Base-by-base conservation (phyloP, 64 coral and sea anemone genomes). In the Dendronephthya gigantea region DNA sequence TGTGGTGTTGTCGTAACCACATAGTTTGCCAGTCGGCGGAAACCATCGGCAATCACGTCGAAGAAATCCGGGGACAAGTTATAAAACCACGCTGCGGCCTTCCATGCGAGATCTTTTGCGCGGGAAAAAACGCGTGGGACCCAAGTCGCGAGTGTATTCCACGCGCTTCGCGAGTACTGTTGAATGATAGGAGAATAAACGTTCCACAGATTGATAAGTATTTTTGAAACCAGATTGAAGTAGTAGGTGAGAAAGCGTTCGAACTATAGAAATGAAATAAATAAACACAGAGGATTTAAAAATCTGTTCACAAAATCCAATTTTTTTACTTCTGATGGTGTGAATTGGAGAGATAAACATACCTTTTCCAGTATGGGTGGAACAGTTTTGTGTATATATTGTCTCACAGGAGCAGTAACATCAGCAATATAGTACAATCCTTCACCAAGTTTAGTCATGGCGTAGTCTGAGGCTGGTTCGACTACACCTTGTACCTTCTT, bases 51-150 rank as follows among this genome's bases (percentile, higher is more conserved):
- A 16, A 98, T 55, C 52, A 72, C 89, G 16, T 87, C 83, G 74
- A 98, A 98, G 39, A 98, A 98, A 28, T 98, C 90, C 55, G 95
- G 95, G 7, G 92, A 87, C 2, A 98, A 82, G 81, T 91, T 90
- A 82, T 98, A 98, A 74, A 98, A 87, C 55, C 68, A 90, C 30
- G 84, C 52, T 10, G 84, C 91, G 35, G 83, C 22, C 62, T 49
- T 88, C 40, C 29, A 79, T 40, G 83, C 51, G 66, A 98, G 49
- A 32, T 91, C 92, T 17, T 84, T 85, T 27, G 86, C 82, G 85
- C 89, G 88, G 35, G 89, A 50, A 14, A 90, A 23, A 19, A 93
- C 82, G 50, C 87, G 45, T 35, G 95, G 95, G 4, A 89, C 92
- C 40, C 93, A 90, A 51, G 91, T 68, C 39, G 87, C 85, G n/a